A percentile compares a stretch with the other conserved stretches of the same genome.
Evolutionary conservation across 2,888 invertebrate genomes (phyloP).

Genomic region (Drosophila sordidapex): DNA sequence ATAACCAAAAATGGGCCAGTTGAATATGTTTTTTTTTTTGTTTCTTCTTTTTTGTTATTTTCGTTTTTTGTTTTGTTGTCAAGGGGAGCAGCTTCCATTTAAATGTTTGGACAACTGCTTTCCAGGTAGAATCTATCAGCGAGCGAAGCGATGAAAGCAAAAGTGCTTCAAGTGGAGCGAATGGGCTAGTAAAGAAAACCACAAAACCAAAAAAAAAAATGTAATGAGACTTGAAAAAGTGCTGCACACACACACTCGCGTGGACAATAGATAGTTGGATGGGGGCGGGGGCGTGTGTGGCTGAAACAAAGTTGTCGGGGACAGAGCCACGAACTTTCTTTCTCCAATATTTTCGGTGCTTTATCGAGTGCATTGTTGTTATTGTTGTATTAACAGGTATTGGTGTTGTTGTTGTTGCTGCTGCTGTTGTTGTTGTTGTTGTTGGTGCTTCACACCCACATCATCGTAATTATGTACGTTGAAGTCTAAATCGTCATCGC

Average conservation of each 20-base stretch:
- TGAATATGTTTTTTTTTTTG: neutral
- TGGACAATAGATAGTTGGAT: conserved; percentile 48
- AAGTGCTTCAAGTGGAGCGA: conserved; percentile 59
- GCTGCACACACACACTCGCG: conserved; percentile 10
- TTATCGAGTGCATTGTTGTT: conserved; percentile 66
- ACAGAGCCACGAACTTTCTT: conserved; percentile 66
- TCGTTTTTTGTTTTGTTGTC: neutral
- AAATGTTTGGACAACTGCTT: conserved; percentile 32
- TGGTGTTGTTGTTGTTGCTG: neutral
- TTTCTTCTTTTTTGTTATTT: neutral
- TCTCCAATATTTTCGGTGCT: conserved; percentile 62
- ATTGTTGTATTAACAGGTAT: conserved; percentile 27
- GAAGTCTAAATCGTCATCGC: conserved; percentile 49
- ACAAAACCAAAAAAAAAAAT: neutral
- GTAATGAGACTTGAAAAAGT: conserved; percentile 40
- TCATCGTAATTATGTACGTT: conserved; percentile 50
- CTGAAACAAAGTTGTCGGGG: conserved; percentile 32
- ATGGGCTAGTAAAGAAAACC: conserved; percentile 13
- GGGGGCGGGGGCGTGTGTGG: conserved; percentile 24
- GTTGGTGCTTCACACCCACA: conserved; percentile 46
- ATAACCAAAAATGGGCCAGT: neutral
- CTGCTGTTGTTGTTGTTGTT: conserved; percentile 15
- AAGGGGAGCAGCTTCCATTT: conserved; percentile 16
- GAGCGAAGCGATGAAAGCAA: conserved; percentile 64
- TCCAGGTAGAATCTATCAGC: conserved; percentile 67